phyloP scores from a whole-genome alignment of 1,140 invertebrate genomes.

The Semibalanus balanoides region DNA sequence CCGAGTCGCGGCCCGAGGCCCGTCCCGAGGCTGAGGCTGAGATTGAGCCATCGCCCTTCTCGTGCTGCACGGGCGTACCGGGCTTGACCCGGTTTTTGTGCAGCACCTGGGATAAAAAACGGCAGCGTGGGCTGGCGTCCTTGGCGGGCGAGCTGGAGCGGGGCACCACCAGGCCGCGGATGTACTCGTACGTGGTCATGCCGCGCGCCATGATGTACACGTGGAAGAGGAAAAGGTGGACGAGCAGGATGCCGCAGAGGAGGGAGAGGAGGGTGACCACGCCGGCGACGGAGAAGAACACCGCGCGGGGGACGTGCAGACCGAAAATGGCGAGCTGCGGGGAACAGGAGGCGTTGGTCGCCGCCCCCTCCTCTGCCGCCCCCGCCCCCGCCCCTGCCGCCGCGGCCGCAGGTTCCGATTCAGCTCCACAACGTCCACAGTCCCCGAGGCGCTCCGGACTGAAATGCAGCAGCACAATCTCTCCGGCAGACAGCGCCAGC shows the following conservation, averaged over 20 bases:
- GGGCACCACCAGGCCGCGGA: slow-evolving; percentile 14
- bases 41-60: too few species aligned
- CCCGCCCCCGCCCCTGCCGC: background rate
- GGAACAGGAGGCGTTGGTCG: background rate
- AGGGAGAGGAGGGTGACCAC: slow-evolving; percentile 33
- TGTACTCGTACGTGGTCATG: slow-evolving; percentile 77
- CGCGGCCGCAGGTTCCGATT: too few species aligned
- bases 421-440: background rate
- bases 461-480: slow-evolving; percentile 39
- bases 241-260: slow-evolving; percentile 56
- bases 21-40: too few species aligned
- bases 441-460: background rate
- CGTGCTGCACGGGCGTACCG: background rate
- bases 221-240: slow-evolving; percentile 80
- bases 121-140: background rate
- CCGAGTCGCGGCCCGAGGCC: too few species aligned
- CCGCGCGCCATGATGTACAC: slow-evolving; percentile 70
- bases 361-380: too few species aligned
- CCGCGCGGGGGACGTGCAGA: slow-evolving; percentile 23
- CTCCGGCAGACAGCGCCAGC: slow-evolving; percentile 46
- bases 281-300: slow-evolving; percentile 26
- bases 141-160: background rate
- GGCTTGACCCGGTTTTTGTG: background rate
- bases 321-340: slow-evolving; percentile 20
- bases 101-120: background rate